Evolutionary conservation across 2,113 vertebrate genomes (phyloP), one percentile per base, ranked within the genome.

Genomic region (Centropus bengalensis): DNA sequence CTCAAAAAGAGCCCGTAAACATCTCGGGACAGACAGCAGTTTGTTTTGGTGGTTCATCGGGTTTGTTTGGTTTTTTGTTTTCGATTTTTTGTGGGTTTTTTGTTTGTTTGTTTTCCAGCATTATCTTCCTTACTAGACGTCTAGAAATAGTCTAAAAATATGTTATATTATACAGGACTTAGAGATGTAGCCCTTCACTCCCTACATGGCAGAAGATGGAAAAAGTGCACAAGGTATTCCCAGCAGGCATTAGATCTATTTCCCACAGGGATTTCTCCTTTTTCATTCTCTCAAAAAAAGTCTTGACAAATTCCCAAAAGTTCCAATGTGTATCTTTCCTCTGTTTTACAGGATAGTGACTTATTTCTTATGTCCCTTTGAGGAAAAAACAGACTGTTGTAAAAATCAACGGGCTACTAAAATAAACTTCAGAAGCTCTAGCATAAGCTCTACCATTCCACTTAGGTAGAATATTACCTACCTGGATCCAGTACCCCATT

Each of bases 321-420:
- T n/a, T 63, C 40, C 28, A 47, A 51, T 0, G 0, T 24, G 16
- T 24, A 8, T 13, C 56, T 78, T 82, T 56, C 20, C 44, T 0
- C 0, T 45, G 9, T 44, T 74, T 89, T 27, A 58, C 28, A 67
- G 40, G 60, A 49, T 3, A 66, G 3, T 1, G 0, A 10, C 36
- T 66, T 83, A 44, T 67, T 69, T 49, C 45, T 67, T 79, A 24
- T 9, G 10, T 19, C 14, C 18, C 18, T 67, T 62, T 51, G 30
- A 64, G 33, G 38, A 42, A 58, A 91, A 81, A 86, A 40, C 14
- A 26, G 23, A 56, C 11, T 51, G 30, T 23, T 82, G 47, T 27
- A 40, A 59, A 84, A 78, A 84, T 27, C 14, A 89, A 45, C 30
- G 64, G 5, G 20, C 24, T 60, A 74, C 51, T 70, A 84, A 84